phyloP scores from a whole-genome alignment of 2,888 invertebrate genomes.

The Andrena fulva region DNA sequence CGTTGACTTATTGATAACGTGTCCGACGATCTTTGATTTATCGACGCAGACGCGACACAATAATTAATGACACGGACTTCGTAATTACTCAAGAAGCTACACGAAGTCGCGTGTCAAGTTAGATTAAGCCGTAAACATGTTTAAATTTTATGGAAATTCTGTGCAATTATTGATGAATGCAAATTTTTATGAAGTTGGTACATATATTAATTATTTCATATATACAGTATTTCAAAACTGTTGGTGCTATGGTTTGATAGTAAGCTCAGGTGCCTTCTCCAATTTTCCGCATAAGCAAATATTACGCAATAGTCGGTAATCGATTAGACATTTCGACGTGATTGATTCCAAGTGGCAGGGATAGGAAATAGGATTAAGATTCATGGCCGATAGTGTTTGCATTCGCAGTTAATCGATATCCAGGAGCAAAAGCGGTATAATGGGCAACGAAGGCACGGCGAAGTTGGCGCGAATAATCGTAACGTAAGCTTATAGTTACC shows the following conservation, averaged over 20 bases:
- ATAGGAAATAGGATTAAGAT: conserved; percentile 33
- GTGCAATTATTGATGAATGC: too few relatives aligned
- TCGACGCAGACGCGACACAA: too few relatives aligned
- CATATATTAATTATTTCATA: too few relatives aligned
- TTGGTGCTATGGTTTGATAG: background rate
- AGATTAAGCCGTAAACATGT: too few relatives aligned
- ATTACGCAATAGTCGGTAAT: background rate
- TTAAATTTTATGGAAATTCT: too few relatives aligned
- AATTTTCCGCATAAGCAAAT: background rate
- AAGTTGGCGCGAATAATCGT: background rate
- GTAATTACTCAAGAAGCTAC: background rate
- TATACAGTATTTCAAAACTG: too few relatives aligned
- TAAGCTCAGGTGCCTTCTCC: too few relatives aligned
- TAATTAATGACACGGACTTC: background rate
- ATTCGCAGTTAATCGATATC: conserved; percentile 39
- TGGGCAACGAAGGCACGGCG: conserved; percentile 1
- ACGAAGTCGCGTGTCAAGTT: background rate
- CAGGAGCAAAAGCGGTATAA: conserved; percentile 18
- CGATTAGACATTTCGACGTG: conserved; percentile 18
- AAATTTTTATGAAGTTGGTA: too few relatives aligned
- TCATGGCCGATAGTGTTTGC: conserved; percentile 23
- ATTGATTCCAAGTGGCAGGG: conserved; percentile 25
- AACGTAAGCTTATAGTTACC: background rate
- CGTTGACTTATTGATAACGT: background rate
- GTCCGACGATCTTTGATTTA: background rate